Base-by-base conservation (phyloP, 2,113 vertebrate species). In the Heterotilapia buettikoferi region DNA sequence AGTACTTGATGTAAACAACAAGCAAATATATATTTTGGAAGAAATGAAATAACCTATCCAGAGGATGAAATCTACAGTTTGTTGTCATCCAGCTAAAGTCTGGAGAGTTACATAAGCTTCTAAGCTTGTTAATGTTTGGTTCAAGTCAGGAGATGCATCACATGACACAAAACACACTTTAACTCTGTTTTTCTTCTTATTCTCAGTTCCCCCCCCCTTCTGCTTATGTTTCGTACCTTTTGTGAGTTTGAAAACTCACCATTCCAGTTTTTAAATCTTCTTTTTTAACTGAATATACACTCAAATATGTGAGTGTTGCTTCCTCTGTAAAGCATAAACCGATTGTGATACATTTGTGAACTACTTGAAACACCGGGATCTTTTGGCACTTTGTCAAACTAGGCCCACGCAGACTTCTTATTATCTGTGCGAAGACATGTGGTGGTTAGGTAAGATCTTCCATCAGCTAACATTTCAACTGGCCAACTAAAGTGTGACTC, bases 311-410 rank as follows among this genome's bases (percentile, higher is more conserved):
- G 66, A 89, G 88, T 18, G 85, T 84, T n/a, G 43, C 59, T 90
- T 89, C 85, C 84, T 92, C 90, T 87, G 86, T 95, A 96, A 96
- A 97, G 96, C 96, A 94, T 95, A 80, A 95, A 96, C 96, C 94
- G 88, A 93, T 89, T 94, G 86, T 83, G 90, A 95, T 93, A 93
- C 86, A 73, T 90, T 61, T 88, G 79, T 85, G 85, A 93, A 90
- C 87, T 31, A 89, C 80, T 85, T 63, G 88, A 90, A 90, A 90
- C 29, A 63, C 89, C 76, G 19, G 84, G 31, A 90, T 91, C 88
- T 94, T 96, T 97, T 97, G 97, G 96, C 96, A 96, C 95, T 93
- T 91, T 71, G 92, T 95, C 90, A 84, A 84, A 90, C 73, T 86
- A 54, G 90, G 92, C 86, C 92, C 90, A 89, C 80, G 24, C 59